Base-by-base conservation (phyloP, 2,797 vertebrate genomes). In the Esox lucius region DNA sequence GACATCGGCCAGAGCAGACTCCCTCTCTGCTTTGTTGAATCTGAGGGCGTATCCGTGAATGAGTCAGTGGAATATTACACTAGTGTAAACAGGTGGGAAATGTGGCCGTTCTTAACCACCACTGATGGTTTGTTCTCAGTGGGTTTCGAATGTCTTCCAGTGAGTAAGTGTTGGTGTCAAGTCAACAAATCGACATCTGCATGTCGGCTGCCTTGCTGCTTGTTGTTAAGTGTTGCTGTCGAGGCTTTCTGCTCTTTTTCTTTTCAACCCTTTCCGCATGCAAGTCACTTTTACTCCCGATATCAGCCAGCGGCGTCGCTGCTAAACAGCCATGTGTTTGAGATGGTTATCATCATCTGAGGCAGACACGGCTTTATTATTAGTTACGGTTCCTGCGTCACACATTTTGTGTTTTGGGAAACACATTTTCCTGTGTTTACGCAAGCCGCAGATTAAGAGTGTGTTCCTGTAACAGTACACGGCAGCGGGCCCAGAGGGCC, bases 11-110 rank as follows among this genome's bases (percentile, higher is more conserved):
- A n/a, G n/a, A n/a, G n/a, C n/a, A n/a, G n/a, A n/a, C n/a, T 51
- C 49, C 49, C 3, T 59, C 17, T 7, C 16, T 1, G n/a, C n/a
- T n/a, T n/a, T n/a, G 46, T 48, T 72, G 35, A 42, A 59, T 59
- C 53, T 59, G 53, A 59, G n/a, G 53, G n/a, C 22, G 13, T 0
- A n/a, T 5, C 2, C 16, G n/a, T 13, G 46, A 13, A 46, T 48
- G 9, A 9, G 53, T 71, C 68, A 31, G 22, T 64, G 72, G 35
- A 33, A 75, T 84, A 71, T 83, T 80, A 75, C 78, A 74, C 75
- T 66, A 0, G 15, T 74, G 71, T 75, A 66, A 78, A 59, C 72
- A 74, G 51, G 11, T 0, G 46, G 70, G 61, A 72, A 72, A 73
- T 35, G 31, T 75, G 11, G 6, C 70, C 24, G 6, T 49, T 78